Evolutionary conservation across 2,797 vertebrate genomes (phyloP).

Genomic region (Acipenser ruthenus): DNA sequence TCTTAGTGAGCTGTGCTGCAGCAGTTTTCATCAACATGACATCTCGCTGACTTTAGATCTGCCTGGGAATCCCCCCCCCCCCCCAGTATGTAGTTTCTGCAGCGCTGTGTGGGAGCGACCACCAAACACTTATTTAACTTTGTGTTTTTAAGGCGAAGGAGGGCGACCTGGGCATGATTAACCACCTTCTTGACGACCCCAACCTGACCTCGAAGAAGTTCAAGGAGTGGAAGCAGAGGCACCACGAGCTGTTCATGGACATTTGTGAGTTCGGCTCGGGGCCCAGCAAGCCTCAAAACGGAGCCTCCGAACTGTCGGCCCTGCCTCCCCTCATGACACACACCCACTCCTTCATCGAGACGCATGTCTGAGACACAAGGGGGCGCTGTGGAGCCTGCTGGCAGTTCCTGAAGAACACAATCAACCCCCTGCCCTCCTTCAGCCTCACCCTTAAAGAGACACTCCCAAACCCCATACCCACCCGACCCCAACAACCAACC

Average conservation of each 20-base stretch:
- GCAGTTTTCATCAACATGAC: no score
- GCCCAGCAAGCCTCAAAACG: slow-evolving; percentile 59
- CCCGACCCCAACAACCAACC: slow-evolving; percentile 22
- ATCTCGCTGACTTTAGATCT: no score
- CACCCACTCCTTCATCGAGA: slow-evolving; percentile 84
- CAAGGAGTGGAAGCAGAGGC: slow-evolving; percentile 81
- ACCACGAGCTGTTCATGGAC: slow-evolving; percentile 78
- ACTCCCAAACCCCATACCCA: slow-evolving; percentile 7
- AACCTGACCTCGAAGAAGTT: slow-evolving; percentile 74
- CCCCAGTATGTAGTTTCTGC: no score
- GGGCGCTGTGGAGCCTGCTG: background rate
- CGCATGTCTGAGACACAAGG: slow-evolving; percentile 62
- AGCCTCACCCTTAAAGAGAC: background rate
- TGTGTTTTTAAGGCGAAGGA: slow-evolving; percentile 62
- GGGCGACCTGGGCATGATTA: slow-evolving; percentile 70
- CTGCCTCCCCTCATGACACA: slow-evolving; percentile 71
- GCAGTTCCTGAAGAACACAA: slow-evolving; percentile 20
- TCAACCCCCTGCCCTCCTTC: slow-evolving; percentile 13
- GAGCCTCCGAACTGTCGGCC: slow-evolving; percentile 64
- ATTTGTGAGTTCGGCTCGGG: slow-evolving; percentile 74
- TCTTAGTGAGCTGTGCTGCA: no score
- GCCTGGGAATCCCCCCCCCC: no score
- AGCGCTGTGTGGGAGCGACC: no score
- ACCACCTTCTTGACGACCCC: slow-evolving; percentile 71
- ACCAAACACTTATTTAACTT: no score